These are phyloP conservation scores for Hapalemur alaotrensis DNA, from an alignment of 2,797 vertebrate genomes.

Conservation along the genomic window DNA sequence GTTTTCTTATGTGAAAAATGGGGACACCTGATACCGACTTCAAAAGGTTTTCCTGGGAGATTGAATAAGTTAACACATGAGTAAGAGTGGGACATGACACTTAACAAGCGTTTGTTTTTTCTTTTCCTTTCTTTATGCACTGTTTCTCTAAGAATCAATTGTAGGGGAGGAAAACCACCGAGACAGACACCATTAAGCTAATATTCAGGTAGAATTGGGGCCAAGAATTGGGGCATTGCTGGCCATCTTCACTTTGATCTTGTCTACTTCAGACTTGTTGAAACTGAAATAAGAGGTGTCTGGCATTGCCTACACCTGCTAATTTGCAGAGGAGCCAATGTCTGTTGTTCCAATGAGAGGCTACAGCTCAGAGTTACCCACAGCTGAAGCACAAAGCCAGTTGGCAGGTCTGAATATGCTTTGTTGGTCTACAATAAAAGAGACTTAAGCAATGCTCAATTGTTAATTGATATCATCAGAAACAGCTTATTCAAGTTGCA, in stretches of 20 bases:
- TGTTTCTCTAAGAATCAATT: not conserved
- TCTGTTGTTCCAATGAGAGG: not conserved
- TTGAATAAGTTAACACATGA: not conserved
- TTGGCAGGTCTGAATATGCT: not conserved
- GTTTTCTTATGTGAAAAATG: not conserved
- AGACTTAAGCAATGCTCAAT: not conserved
- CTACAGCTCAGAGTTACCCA: not conserved
- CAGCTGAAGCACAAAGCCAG: not conserved
- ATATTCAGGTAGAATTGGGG: not conserved
- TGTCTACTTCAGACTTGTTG: conserved; percentile 23
- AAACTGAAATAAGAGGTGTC: not conserved
- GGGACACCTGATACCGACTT: not conserved
- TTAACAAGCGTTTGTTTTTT: not conserved
- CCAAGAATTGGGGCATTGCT: not conserved
- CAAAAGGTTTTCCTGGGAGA: not conserved
- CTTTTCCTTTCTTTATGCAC: not conserved
- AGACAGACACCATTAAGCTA: not conserved
- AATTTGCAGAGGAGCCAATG: not conserved
- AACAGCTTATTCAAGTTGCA: not conserved
- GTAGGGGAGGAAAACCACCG: not conserved
- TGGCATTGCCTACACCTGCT: not conserved
- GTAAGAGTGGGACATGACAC: not conserved
- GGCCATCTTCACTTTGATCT: not conserved
- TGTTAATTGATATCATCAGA: not conserved
- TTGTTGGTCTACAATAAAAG: not conserved